Conservation (phyloP, 2,797 vertebrate species). For the Enteromius unitaeniatus region DNA sequence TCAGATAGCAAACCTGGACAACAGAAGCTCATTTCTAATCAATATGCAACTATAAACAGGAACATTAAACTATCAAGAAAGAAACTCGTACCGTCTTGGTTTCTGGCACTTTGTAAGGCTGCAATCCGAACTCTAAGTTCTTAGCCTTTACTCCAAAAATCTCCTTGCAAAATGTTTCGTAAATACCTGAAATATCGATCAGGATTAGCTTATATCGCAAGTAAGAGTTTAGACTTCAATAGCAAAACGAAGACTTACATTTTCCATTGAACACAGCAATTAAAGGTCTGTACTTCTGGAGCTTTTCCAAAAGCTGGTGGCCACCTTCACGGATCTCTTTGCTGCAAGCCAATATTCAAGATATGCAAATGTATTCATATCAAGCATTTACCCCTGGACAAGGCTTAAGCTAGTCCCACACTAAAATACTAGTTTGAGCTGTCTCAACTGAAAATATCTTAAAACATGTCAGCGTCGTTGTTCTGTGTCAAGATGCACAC, state of each 20-base stretch:
- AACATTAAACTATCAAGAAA: not conserved
- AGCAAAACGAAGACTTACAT: conserved; percentile 66
- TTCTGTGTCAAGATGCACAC: too few relatives aligned
- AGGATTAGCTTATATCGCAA: not conserved
- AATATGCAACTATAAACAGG: not conserved
- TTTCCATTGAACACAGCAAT: conserved; percentile 97
- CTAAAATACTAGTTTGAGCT: too few relatives aligned
- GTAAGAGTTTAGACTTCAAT: not conserved
- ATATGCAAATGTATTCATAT: not conserved
- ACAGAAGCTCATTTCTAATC: not conserved
- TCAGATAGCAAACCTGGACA: conserved; percentile 90
- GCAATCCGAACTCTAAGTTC: conserved; percentile 95
- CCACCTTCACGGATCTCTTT: conserved; percentile 99
- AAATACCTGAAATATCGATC: conserved; percentile 84
- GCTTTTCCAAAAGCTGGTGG: conserved; percentile 92
- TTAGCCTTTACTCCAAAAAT: conserved; percentile 96
- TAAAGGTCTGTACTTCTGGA: conserved; percentile 92
- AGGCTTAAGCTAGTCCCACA: too few relatives aligned
- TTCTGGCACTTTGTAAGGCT: conserved; percentile 95
- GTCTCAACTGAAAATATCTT: too few relatives aligned
- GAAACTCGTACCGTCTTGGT: conserved; percentile 87
- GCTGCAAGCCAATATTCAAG: conserved; percentile 71
- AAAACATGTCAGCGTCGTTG: too few relatives aligned
- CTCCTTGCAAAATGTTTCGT: conserved; percentile 99
- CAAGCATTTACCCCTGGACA: too few relatives aligned